Evolutionary conservation across 1,140 invertebrate species (phyloP).

Genomic region (Bradysia coprophila): DNA sequence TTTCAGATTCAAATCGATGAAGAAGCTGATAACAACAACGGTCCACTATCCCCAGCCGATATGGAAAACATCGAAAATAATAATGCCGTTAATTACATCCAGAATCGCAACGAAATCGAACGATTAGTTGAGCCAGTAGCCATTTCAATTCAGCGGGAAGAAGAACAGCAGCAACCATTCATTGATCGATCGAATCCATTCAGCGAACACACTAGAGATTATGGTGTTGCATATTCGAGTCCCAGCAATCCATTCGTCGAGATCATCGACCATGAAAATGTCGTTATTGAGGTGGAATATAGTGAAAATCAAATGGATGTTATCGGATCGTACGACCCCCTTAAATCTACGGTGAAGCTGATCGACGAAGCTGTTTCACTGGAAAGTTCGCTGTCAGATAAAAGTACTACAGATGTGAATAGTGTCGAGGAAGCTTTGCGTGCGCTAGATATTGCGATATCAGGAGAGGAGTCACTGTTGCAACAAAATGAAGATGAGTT

Average conservation of each 20-base stretch:
- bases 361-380: neutral
- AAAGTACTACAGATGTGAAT: neutral
- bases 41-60: constrained; percentile 28
- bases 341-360: neutral
- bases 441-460: constrained; percentile 4
- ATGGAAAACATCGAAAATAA: constrained; percentile 33
- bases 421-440: constrained; percentile 6
- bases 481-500: neutral
- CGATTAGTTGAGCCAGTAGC: neutral
- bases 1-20: neutral
- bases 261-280: too few species aligned
- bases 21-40: constrained; percentile 26
- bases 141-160: too few species aligned
- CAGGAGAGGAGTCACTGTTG: neutral
- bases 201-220: neutral
- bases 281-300: neutral
- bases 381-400: neutral
- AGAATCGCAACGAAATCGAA: constrained; percentile 3
- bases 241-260: neutral
- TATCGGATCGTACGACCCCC: neutral
- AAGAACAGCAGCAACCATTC: neutral
- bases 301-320: neutral
- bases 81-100: constrained; percentile 28
- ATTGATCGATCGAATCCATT: neutral
- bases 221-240: neutral